Conservation (phyloP, 2,888 invertebrate species). For the Polydesmus complanatus region DNA sequence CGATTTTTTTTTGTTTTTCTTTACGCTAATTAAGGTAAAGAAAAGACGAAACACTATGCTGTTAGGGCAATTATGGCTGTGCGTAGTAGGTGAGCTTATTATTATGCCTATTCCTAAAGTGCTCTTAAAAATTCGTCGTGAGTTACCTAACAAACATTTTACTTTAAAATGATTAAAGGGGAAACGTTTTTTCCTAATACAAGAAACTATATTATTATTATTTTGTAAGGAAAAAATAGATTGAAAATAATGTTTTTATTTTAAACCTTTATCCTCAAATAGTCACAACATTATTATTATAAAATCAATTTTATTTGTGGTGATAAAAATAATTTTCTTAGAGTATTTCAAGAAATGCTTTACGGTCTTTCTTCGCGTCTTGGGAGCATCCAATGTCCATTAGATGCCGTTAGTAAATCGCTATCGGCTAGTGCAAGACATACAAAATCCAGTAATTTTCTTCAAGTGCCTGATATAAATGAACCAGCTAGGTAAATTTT, state of each 20-base stretch:
- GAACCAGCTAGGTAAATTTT: constrained; percentile 17
- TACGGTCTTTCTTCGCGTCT: constrained; percentile 89
- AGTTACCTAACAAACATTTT: too few relatives aligned
- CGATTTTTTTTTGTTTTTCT: neutral
- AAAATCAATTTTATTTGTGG: too few relatives aligned
- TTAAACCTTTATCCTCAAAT: too few relatives aligned
- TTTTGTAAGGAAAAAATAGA: too few relatives aligned
- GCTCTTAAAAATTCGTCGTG: too few relatives aligned
- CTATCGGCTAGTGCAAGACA: constrained; percentile 5
- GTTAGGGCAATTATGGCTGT: constrained; percentile 83
- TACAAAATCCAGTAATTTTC: constrained; percentile 59
- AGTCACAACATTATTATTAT: too few relatives aligned
- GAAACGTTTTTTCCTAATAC: too few relatives aligned
- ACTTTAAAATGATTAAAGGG: too few relatives aligned
- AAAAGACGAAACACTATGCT: constrained; percentile 78
- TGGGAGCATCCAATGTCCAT: constrained; percentile 83
- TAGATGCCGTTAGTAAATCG: constrained; percentile 39
- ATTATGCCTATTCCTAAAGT: too few relatives aligned
- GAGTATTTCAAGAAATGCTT: constrained; percentile 85
- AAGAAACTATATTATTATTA: too few relatives aligned
- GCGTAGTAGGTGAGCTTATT: constrained; percentile 59
- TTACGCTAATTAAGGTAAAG: constrained; percentile 40
- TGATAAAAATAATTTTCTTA: constrained; percentile 27
- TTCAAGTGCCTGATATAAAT: constrained; percentile 32
- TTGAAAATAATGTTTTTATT: too few relatives aligned